Evolutionary conservation across 2,888 invertebrate genomes (phyloP).

Genomic region (Phyto melanocephala): DNA sequence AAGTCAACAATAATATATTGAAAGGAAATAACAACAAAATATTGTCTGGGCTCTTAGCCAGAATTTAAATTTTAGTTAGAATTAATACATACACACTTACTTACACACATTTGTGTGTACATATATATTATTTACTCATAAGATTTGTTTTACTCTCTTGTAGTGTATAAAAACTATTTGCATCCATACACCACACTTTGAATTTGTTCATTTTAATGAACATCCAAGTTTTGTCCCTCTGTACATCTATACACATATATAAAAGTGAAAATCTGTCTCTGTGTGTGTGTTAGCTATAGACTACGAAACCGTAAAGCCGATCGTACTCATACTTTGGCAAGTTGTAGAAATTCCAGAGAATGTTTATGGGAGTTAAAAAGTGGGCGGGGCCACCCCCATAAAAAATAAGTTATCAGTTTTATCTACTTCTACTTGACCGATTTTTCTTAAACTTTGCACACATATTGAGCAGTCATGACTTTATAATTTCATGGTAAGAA

Average conservation of each 20-base stretch:
- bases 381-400: too few relatives aligned
- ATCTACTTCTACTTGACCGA: too few relatives aligned
- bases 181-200: neutral
- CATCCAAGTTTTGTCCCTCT: slow-evolving; percentile 18
- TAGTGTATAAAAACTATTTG: neutral
- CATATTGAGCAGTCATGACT: too few relatives aligned
- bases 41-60: slow-evolving; percentile 75
- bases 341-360: too few relatives aligned
- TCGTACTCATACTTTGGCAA: too few relatives aligned
- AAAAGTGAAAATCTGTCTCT: too few relatives aligned
- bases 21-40: slow-evolving; percentile 67
- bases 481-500: too few relatives aligned
- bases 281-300: too few relatives aligned
- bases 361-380: too few relatives aligned
- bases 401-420: too few relatives aligned
- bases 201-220: slow-evolving; percentile 6
- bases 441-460: too few relatives aligned
- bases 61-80: slow-evolving; percentile 58
- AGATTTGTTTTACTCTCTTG: neutral
- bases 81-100: slow-evolving; percentile 5
- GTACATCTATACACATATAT: neutral
- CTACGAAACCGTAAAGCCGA: too few relatives aligned
- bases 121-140: neutral
- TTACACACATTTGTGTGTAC: neutral
- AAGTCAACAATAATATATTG: slow-evolving; percentile 54